phyloP scores from a whole-genome alignment of 2,797 vertebrate genomes.

The Psittacula echo region DNA sequence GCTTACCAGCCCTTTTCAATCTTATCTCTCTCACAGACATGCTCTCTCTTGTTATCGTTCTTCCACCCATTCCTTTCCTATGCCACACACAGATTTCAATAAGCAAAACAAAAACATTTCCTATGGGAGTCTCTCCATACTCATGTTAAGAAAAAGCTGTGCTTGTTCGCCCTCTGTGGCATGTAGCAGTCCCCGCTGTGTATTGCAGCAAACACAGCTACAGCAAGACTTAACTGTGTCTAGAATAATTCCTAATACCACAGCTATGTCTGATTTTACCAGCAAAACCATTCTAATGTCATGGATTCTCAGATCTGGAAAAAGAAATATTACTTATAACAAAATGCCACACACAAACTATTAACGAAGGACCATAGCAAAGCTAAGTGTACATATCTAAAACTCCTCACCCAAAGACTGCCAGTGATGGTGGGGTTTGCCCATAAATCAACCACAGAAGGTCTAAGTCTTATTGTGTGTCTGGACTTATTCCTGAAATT shows the following conservation, averaged over 20 bases:
- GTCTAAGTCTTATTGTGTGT: not conserved
- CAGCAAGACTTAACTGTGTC: not conserved
- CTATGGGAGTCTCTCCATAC: conserved; percentile 22
- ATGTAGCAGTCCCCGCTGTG: conserved; percentile 43
- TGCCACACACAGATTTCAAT: conserved; percentile 24
- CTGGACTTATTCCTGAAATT: conserved; percentile 1
- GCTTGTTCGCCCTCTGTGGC: conserved; percentile 37
- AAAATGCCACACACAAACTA: conserved; percentile 6
- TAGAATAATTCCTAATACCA: conserved; percentile 18
- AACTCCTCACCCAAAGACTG: not conserved
- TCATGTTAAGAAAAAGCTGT: conserved; percentile 40
- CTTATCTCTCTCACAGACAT: conserved; percentile 56
- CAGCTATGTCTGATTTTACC: conserved; percentile 42
- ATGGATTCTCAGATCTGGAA: not conserved
- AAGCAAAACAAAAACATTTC: conserved; percentile 39
- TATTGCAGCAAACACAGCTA: conserved; percentile 46
- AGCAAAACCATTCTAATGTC: conserved; percentile 6
- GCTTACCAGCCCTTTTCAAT: conserved; percentile 53
- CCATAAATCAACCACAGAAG: not conserved
- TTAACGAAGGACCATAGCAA: not conserved
- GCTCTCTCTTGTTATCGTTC: conserved; percentile 62
- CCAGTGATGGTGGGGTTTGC: not conserved
- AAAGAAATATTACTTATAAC: not conserved
- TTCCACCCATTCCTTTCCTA: conserved; percentile 54
- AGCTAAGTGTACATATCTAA: not conserved